Percentiles rank a stretch among this genome's conserved stretches.
Evolutionary conservation across 1,140 invertebrate genomes (phyloP).

Genomic region (Philotrypesis tridentata): DNA sequence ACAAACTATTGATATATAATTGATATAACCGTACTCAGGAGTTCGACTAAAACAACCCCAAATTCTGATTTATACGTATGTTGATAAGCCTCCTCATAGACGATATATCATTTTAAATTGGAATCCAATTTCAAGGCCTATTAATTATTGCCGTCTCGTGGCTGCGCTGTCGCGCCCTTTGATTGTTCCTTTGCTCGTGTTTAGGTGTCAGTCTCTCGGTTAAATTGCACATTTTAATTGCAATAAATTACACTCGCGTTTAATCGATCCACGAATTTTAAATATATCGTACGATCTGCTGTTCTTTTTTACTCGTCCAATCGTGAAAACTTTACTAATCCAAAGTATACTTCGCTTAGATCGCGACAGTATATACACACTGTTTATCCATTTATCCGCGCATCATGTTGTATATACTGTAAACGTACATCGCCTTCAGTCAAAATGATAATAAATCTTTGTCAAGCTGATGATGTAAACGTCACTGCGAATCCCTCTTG

Average conservation of each 20-base stretch:
- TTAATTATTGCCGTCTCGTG: too few relatives aligned
- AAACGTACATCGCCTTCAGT: constrained; percentile 24
- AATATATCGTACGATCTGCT: too few relatives aligned
- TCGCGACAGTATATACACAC: background rate
- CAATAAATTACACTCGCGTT: background rate
- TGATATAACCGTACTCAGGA: constrained; percentile 6
- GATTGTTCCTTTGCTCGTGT: background rate
- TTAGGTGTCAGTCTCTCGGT: background rate
- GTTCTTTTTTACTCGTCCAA: too few relatives aligned
- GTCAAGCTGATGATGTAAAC: constrained; percentile 31
- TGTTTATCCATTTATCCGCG: background rate
- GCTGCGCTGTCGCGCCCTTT: too few relatives aligned
- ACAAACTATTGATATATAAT: too few relatives aligned
- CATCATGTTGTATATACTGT: constrained; percentile 16
- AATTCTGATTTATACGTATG: constrained; percentile 25
- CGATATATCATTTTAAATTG: constrained; percentile 33
- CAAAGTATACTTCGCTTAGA: background rate
- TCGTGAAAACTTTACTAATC: background rate
- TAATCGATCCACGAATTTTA: too few relatives aligned
- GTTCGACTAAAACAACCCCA: background rate
- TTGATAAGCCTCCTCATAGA: background rate
- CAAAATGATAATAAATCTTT: constrained; percentile 39
- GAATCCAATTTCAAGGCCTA: background rate
- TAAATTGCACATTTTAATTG: background rate
- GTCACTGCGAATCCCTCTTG: constrained; percentile 28